phyloP scores from a whole-genome alignment of 2,113 vertebrate genomes.

The Lampris incognitus region DNA sequence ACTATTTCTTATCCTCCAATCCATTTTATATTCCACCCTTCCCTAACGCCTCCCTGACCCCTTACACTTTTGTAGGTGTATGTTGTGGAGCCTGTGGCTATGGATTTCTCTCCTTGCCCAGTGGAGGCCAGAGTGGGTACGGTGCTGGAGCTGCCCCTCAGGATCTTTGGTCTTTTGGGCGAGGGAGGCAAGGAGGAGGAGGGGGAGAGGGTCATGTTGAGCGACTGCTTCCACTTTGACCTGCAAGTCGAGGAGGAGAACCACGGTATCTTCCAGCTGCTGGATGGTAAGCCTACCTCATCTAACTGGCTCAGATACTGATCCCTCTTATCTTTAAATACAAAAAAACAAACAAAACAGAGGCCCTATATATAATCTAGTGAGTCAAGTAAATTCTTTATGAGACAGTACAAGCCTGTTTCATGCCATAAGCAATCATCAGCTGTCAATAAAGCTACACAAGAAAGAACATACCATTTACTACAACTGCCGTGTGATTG shows the following conservation, averaged over 20 bases:
- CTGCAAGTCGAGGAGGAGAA: conserved; percentile 88
- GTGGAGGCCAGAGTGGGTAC: conserved; percentile 89
- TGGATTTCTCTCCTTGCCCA: conserved; percentile 90
- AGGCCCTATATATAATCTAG: too few species aligned
- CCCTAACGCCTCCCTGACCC: neutral
- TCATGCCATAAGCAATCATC: too few species aligned
- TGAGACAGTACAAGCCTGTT: too few species aligned
- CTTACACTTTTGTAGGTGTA: conserved; percentile 84
- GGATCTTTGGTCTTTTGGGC: conserved; percentile 84
- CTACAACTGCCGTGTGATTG: too few species aligned
- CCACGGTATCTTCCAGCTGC: conserved; percentile 83
- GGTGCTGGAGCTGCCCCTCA: conserved; percentile 89
- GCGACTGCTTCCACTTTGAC: conserved; percentile 94
- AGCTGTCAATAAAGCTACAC: too few species aligned
- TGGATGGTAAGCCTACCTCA: conserved; percentile 82
- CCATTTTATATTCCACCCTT: neutral
- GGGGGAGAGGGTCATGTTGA: conserved; percentile 83
- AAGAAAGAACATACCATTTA: too few species aligned
- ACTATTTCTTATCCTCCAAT: neutral
- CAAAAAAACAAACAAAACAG: too few species aligned
- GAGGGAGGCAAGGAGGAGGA: conserved; percentile 59
- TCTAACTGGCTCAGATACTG: neutral
- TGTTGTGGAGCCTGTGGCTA: conserved; percentile 90
- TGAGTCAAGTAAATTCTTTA: too few species aligned
- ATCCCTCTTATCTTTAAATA: neutral